Percentiles rank a stretch among this genome's conserved stretches.
Evolutionary conservation across 2,113 vertebrate genomes (phyloP).

Genomic region (Atractosteus spatula): DNA sequence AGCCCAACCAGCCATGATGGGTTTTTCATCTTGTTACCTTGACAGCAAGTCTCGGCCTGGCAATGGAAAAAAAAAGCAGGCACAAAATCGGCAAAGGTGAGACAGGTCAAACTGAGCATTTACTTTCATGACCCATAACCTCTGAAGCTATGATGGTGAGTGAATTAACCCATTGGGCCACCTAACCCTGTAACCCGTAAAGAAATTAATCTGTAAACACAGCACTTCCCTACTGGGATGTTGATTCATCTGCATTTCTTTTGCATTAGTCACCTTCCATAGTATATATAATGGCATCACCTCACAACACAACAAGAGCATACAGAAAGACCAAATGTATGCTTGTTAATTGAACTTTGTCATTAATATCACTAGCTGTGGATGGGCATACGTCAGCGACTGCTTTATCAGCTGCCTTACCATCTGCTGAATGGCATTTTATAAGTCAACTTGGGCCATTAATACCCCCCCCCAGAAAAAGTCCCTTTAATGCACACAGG

Average conservation of each 20-base stretch:
- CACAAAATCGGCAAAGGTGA: no score
- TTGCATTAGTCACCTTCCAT: conserved; percentile 66
- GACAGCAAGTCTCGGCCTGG: no score
- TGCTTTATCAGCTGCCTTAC: conserved; percentile 62
- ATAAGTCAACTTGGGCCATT: conserved; percentile 54
- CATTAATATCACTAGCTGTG: conserved; percentile 39
- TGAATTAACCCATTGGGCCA: no score
- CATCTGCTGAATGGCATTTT: conserved; percentile 63
- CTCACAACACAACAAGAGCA: conserved; percentile 26
- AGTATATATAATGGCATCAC: conserved; percentile 58
- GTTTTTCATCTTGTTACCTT: no score
- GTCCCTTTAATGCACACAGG: conserved; percentile 28
- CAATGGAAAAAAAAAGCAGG: no score
- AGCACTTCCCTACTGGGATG: conserved; percentile 54
- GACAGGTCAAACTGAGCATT: no score
- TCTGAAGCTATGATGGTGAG: no score
- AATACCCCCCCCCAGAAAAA: conserved; percentile 42
- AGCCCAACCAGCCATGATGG: no score
- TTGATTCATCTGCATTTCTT: conserved; percentile 72
- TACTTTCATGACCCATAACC: no score
- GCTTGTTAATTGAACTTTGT: conserved; percentile 47
- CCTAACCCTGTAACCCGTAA: no score
- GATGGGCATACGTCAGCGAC: conserved; percentile 30
- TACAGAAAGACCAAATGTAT: conserved; percentile 39
- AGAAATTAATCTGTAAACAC: conserved; percentile 29